A percentile compares a stretch with the other conserved stretches of the same genome.
These are phyloP conservation scores for Zelostemma sp. DNA, from an alignment of 1,140 invertebrate species.

Conservation along the genomic window DNA sequence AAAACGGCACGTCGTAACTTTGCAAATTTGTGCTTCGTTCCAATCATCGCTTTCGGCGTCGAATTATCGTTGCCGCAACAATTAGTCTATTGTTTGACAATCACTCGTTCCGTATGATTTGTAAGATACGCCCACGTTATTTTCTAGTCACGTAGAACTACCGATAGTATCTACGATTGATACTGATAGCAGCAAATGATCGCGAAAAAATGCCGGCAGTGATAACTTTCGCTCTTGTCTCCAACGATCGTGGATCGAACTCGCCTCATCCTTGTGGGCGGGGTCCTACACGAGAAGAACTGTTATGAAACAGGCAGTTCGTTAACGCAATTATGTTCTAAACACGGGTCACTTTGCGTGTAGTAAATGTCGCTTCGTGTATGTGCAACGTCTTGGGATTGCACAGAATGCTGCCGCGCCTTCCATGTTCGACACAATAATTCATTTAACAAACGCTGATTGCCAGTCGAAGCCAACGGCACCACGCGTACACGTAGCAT, in stretches of 20 bases:
- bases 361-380: constrained; percentile 1
- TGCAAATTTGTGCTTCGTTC: too few relatives aligned
- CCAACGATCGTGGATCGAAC: too few relatives aligned
- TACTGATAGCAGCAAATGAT: background rate
- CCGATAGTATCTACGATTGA: too few relatives aligned
- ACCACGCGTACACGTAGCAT: background rate
- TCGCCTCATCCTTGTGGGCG: background rate
- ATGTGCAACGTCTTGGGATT: too few relatives aligned
- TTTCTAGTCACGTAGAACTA: too few relatives aligned
- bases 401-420: background rate
- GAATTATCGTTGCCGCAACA: too few relatives aligned
- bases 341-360: background rate
- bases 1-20: too few relatives aligned
- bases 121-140: too few relatives aligned
- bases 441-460: constrained; percentile 5
- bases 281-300: background rate
- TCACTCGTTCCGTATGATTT: too few relatives aligned
- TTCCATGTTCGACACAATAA: background rate
- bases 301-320: background rate
- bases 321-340: background rate
- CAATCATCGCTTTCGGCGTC: too few relatives aligned
- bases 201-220: background rate
- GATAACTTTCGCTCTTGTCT: background rate
- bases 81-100: too few relatives aligned
- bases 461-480: background rate